A percentile compares a stretch with the other conserved stretches of the same genome.
Evolutionary conservation across 2,113 vertebrate species (phyloP).

Genomic region (Sphyrna mokarran): DNA sequence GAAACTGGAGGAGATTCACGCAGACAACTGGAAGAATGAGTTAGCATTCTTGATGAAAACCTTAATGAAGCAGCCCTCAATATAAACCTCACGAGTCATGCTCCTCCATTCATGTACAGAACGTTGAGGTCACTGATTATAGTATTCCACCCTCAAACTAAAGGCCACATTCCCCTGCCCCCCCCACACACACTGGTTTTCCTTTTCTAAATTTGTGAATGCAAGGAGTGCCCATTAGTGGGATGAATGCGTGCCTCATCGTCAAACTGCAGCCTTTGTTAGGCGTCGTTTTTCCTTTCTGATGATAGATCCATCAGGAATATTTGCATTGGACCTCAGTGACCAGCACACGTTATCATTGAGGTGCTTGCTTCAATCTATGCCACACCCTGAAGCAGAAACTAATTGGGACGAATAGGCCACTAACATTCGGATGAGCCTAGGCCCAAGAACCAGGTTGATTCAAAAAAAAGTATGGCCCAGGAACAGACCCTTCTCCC

Average conservation of each 20-base stretch:
- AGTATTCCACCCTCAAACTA: neutral
- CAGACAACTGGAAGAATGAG: too few species aligned
- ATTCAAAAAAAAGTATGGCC: too few species aligned
- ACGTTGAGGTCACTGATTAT: neutral
- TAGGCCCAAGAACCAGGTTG: neutral
- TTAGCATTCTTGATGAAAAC: too few species aligned
- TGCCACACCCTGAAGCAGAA: neutral
- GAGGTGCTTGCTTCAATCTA: neutral
- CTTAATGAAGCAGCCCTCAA: neutral
- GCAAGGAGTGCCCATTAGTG: neutral
- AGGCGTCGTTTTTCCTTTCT: neutral
- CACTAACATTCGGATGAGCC: neutral
- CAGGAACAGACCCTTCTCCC: too few species aligned
- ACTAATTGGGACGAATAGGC: neutral
- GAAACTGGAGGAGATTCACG: too few species aligned
- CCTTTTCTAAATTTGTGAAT: neutral
- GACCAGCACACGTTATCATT: neutral
- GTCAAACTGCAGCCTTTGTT: neutral
- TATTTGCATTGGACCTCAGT: neutral
- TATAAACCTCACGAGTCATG: neutral
- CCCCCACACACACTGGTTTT: neutral
- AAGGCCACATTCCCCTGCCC: neutral
- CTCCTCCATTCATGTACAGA: neutral
- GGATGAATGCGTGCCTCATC: too few species aligned
- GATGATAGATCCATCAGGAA: neutral